Conservation (phyloP, 2,888 invertebrate genomes). For the Cataglyphis cursor region DNA sequence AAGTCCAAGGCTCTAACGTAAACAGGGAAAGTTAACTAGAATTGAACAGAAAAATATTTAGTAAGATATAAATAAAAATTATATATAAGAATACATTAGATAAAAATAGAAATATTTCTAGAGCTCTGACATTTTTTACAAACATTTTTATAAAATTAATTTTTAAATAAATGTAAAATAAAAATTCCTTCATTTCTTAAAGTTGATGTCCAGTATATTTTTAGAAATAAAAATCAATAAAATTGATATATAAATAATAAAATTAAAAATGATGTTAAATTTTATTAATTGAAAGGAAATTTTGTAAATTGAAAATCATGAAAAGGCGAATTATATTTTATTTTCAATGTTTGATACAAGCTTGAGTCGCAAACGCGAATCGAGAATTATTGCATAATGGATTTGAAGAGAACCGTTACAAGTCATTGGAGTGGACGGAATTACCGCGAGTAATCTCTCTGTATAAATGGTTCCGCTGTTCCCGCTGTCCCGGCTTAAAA, state of each 20-base stretch:
- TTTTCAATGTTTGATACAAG: neutral
- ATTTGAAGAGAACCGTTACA: slow-evolving; percentile 26
- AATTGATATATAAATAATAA: neutral
- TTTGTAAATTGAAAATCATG: neutral
- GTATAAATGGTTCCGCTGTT: slow-evolving; percentile 10
- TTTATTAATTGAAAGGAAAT: neutral
- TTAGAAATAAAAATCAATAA: neutral
- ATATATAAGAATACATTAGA: neutral
- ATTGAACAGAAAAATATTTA: neutral
- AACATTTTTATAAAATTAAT: neutral
- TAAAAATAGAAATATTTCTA: neutral
- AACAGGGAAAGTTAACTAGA: neutral
- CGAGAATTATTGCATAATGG: neutral
- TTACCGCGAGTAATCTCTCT: slow-evolving; percentile 24
- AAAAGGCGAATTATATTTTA: neutral
- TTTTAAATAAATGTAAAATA: neutral
- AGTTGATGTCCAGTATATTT: neutral
- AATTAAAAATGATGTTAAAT: neutral
- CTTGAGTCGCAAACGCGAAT: neutral
- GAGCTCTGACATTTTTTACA: neutral
- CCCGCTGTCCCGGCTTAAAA: slow-evolving; percentile 61
- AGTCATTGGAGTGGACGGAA: slow-evolving; percentile 1
- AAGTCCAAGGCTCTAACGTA: neutral
- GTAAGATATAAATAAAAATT: neutral
- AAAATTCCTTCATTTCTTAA: no score